Conservation (phyloP, 2,888 invertebrate species). For the Carcina quercana region DNA sequence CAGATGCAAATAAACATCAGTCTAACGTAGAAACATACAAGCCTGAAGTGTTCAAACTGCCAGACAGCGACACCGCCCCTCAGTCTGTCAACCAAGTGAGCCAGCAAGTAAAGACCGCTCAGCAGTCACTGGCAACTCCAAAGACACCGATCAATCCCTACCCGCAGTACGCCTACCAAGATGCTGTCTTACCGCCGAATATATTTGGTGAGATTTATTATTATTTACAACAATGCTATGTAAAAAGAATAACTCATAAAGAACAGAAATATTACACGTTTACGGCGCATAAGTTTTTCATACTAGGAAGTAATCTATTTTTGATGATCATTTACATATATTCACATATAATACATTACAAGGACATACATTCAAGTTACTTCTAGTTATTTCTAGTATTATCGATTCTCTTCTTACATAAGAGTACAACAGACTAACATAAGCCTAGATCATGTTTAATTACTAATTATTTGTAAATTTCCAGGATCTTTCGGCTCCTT, state of each 20-base stretch:
- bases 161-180: conserved; percentile 51
- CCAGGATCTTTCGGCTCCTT: conserved; percentile 75
- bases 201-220: conserved; percentile 63
- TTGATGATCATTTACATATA: too few species aligned
- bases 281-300: too few species aligned
- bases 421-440: too few species aligned
- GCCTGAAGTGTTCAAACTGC: conserved; percentile 56
- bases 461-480: conserved; percentile 16
- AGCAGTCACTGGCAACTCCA: conserved; percentile 37
- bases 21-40: conserved; percentile 45
- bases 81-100: conserved; percentile 45
- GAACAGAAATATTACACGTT: too few species aligned
- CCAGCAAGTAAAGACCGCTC: conserved; percentile 60
- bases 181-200: conserved; percentile 48
- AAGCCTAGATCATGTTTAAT: too few species aligned
- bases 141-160: conserved; percentile 38
- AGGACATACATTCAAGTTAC: too few species aligned
- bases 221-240: too few species aligned
- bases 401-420: too few species aligned
- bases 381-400: too few species aligned
- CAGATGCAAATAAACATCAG: conserved; percentile 14
- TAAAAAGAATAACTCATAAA: too few species aligned
- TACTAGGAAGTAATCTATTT: too few species aligned
- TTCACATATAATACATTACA: too few species aligned
- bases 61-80: conserved; percentile 43